Percentiles rank a stretch among this genome's conserved stretches.
Evolutionary conservation across 2,113 vertebrate species (phyloP).

Genomic region (Chamaea fasciata): DNA sequence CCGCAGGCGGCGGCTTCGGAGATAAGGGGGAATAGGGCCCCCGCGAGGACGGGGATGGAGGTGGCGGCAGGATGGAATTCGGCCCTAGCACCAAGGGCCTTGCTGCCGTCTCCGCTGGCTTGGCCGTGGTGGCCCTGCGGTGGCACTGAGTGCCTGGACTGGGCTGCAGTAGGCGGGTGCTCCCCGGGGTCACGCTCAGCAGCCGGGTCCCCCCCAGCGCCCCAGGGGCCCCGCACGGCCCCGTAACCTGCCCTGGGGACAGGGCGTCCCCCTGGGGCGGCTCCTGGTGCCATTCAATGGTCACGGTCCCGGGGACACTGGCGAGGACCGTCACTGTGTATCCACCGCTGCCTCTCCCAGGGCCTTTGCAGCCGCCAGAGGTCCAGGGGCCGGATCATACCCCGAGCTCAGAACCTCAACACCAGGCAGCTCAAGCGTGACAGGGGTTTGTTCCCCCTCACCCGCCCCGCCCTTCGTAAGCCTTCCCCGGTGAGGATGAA

Average conservation of each 20-base stretch:
- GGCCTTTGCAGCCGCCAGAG: neutral
- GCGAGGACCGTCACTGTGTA: neutral
- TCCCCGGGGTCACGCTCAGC: neutral
- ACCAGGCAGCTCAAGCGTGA: accelerated
- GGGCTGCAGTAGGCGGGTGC: neutral
- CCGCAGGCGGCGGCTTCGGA: neutral
- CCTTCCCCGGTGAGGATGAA: neutral
- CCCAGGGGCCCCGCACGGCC: neutral
- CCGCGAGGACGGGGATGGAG: neutral
- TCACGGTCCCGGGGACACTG: neutral
- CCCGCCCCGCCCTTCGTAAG: neutral
- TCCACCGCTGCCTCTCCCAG: no score
- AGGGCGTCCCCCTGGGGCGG: neutral
- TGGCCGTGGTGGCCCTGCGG: neutral
- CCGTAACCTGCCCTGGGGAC: no score
- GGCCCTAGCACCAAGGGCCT: neutral
- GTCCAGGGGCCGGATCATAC: neutral
- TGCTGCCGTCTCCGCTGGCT: neutral
- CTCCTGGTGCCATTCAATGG: neutral
- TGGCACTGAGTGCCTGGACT: accelerated
- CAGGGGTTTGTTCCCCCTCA: no score
- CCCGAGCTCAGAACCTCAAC: neutral
- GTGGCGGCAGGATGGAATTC: neutral
- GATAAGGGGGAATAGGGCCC: neutral
- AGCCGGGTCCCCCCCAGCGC: no score